Conservation (phyloP, 2,113 vertebrate genomes). For the Chaenocephalus aceratus region DNA sequence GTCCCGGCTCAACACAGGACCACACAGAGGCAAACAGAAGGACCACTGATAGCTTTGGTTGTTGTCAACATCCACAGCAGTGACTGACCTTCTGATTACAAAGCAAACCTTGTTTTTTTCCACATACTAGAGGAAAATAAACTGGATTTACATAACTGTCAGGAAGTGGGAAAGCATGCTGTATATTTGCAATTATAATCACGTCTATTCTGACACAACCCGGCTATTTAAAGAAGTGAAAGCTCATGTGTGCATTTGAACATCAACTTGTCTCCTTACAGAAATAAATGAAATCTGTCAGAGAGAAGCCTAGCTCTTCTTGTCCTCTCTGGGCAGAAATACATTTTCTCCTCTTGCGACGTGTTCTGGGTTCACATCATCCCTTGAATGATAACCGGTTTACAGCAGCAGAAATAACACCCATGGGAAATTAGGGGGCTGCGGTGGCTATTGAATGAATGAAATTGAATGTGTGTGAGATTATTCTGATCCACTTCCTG, state of each 20-base stretch:
- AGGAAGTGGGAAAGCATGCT: constrained; percentile 52
- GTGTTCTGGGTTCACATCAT: constrained; percentile 57
- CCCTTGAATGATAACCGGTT: constrained; percentile 74
- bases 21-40: background rate
- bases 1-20: constrained; percentile 28
- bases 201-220: constrained; percentile 37
- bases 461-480: constrained; percentile 60
- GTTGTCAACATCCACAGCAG: constrained; percentile 25
- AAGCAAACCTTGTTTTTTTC: constrained; percentile 14
- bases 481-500: constrained; percentile 76
- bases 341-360: constrained; percentile 38
- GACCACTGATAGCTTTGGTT: background rate
- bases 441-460: constrained; percentile 57
- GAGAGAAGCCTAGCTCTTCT: constrained; percentile 10
- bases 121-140: constrained; percentile 69
- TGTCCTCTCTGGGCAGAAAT: constrained; percentile 38
- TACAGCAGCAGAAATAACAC: constrained; percentile 72
- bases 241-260: constrained; percentile 31
- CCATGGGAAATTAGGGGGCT: constrained; percentile 70
- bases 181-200: constrained; percentile 41
- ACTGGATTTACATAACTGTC: constrained; percentile 57
- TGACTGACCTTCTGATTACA: background rate
- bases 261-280: constrained; percentile 27
- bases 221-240: constrained; percentile 38
- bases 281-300: constrained; percentile 26